phyloP scores from a whole-genome alignment of 2,113 vertebrate species.

The Bos taurus region DNA sequence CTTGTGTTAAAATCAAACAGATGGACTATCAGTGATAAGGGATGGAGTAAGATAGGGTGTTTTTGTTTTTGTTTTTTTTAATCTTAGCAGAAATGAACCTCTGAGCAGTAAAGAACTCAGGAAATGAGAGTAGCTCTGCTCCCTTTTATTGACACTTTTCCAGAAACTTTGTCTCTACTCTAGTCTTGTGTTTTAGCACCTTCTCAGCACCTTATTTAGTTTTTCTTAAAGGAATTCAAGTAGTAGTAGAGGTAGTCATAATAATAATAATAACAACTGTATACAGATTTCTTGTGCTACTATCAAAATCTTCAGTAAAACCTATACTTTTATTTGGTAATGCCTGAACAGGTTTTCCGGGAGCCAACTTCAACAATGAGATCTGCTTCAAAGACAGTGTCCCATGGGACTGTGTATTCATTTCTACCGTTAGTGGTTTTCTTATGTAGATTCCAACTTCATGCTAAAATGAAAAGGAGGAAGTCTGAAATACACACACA shows the following conservation, averaged over 20 bases:
- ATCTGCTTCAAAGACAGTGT: not conserved
- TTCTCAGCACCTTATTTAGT: not conserved
- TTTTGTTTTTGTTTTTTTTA: not conserved
- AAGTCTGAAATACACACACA: not conserved
- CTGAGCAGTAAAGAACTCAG: not conserved
- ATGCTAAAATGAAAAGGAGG: not conserved
- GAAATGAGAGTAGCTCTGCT: not conserved
- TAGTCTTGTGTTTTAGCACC: not conserved
- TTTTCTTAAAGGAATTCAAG: slow-evolving; percentile 21
- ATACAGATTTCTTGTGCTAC: not conserved
- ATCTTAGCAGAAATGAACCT: not conserved
- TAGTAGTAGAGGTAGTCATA: not conserved
- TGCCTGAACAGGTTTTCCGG: not conserved
- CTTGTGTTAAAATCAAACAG: not conserved
- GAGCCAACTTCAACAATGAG: not conserved
- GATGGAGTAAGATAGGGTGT: not conserved
- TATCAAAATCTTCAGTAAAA: not conserved
- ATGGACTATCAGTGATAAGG: not conserved
- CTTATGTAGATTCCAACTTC: not conserved
- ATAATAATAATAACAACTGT: not conserved
- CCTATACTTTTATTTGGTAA: not conserved
- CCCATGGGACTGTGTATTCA: not conserved
- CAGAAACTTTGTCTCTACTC: not conserved
- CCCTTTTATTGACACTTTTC: not conserved
- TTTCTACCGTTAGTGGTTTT: not conserved